Evolutionary conservation across 1,140 invertebrate genomes (phyloP).

Genomic region (Trichonephila clavata): DNA sequence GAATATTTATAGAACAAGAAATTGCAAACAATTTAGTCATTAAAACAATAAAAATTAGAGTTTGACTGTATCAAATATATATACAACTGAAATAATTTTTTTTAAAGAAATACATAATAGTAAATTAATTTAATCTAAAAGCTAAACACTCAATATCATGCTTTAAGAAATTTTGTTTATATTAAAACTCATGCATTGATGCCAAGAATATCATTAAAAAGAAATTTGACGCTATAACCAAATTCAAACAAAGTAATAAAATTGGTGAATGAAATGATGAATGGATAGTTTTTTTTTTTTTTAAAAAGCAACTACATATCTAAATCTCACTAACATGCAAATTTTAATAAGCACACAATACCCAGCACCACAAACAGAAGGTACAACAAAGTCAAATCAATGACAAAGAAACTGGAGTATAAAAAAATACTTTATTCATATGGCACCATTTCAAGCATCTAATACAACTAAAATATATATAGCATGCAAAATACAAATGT

Average conservation of each 20-base stretch:
- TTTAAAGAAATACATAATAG: too few relatives aligned
- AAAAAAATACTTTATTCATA: slow-evolving; percentile 71
- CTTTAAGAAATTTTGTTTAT: background rate
- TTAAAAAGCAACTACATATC: background rate
- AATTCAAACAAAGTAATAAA: background rate
- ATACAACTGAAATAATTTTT: too few relatives aligned
- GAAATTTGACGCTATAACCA: background rate
- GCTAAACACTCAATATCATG: background rate
- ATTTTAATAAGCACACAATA: background rate
- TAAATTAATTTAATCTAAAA: too few relatives aligned
- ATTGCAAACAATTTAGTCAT: too few relatives aligned
- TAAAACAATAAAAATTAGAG: too few relatives aligned
- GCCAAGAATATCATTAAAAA: background rate
- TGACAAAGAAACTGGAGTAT: slow-evolving; percentile 71
- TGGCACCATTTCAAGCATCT: slow-evolving; percentile 67
- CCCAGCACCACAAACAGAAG: background rate
- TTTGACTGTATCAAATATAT: too few relatives aligned
- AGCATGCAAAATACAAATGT: slow-evolving; percentile 41
- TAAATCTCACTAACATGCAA: background rate
- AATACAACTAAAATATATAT: slow-evolving; percentile 58
- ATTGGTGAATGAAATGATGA: background rate
- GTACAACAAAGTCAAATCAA: slow-evolving; percentile 72
- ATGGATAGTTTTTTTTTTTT: background rate
- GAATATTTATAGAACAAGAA: too few relatives aligned
- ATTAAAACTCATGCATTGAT: background rate